Evolutionary conservation across 2,888 invertebrate genomes (phyloP), one percentile per base, ranked within the genome.

Genomic region (Schrankia costaestrigalis): DNA sequence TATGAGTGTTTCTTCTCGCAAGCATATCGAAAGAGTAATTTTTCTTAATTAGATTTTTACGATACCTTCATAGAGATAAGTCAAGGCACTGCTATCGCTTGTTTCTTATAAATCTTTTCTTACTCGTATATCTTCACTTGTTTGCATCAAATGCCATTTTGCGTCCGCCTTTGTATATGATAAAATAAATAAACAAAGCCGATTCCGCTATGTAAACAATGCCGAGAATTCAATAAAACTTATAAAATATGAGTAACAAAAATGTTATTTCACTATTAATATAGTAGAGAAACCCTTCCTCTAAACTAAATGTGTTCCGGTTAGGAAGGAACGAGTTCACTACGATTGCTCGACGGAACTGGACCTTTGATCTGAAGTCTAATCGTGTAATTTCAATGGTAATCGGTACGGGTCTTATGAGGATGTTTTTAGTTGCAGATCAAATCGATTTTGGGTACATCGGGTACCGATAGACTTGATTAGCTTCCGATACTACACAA

Each of bases 351-450:
- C 31, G 24, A 14, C 17, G 17, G 34, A 35, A 36, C 35, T 26
- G 31, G 37, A 30, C 24, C 28, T 35, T 53, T 56, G 49, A 56
- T 53, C 38, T 33, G 34, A 39, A 22, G 15, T 17, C 23, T 41
- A 41, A 41, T 47, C 36, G 25, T 43, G 39, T 56, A 36, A 56
- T 56, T 56, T 47, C 41, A 36, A 53, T 56, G 57, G 44, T 48
- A 53, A 53, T 53, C 35, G 28, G 22, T 48, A 44, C 23, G 25
- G 28, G 27, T 24, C 36, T 38, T 35, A 44, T 49, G 35, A 29
- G n/a, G 35, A 40, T 34, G 43, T 36, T 52, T 46, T 52, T 48
- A 41, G 36, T 37, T 38, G 31, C 33, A 38, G 44, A 41, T 35
- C 31, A 36, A 40, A 33, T 22, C 33, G 17, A 35, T 39, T 38